Conservation (phyloP, 2,113 vertebrate genomes). For the Anthoscopus minutus region DNA sequence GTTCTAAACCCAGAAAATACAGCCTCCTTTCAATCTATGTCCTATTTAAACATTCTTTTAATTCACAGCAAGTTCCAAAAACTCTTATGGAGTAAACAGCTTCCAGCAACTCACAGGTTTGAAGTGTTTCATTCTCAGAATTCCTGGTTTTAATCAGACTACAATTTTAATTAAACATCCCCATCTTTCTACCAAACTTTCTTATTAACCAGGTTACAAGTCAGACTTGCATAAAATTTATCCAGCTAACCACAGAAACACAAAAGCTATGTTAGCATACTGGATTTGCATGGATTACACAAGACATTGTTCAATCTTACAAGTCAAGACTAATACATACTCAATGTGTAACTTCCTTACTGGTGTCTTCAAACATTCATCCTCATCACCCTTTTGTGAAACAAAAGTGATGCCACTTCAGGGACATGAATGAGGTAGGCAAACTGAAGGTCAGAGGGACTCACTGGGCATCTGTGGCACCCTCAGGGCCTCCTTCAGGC, state of each 20-base stretch:
- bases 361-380: not conserved
- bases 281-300: not conserved
- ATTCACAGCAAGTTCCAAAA: not conserved
- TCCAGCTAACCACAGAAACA: not conserved
- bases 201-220: not conserved
- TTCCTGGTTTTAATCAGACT: not conserved
- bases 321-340: not conserved
- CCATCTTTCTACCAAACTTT: not conserved
- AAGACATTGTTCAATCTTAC: not conserved
- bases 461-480: rapidly evolving
- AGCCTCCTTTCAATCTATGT: not conserved
- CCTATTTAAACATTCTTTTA: not conserved
- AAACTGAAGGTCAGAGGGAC: not conserved
- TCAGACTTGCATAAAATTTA: not conserved
- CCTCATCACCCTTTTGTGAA: not conserved
- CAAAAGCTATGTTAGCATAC: not conserved
- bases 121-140: too few relatives aligned
- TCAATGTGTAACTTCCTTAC: not conserved
- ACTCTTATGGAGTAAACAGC: not conserved
- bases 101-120: rapidly evolving
- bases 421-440: rapidly evolving
- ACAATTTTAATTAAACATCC: not conserved
- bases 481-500: not conserved
- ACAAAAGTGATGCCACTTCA: not conserved
- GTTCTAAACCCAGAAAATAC: not conserved